Evolutionary conservation across 2,888 invertebrate species (phyloP).

Genomic region (Nycteola revayana): DNA sequence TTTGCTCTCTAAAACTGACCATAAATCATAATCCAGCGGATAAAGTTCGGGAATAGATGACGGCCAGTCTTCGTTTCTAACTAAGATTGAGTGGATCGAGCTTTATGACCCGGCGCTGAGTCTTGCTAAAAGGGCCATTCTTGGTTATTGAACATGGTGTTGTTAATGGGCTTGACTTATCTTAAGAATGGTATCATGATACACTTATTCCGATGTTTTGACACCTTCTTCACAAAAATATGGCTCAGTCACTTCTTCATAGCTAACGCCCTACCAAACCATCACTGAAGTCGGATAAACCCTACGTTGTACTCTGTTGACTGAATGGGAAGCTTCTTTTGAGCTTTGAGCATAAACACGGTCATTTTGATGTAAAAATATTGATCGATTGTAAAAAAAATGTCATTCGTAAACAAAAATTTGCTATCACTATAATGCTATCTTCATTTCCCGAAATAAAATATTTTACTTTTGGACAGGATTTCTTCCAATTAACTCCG

Average conservation of each 20-base stretch:
- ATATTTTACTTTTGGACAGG: too few relatives aligned
- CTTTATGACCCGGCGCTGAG: conserved; percentile 5
- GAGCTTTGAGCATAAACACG: conserved; percentile 3
- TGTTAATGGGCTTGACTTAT: not conserved
- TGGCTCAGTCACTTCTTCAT: conserved; percentile 8
- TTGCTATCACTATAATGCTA: conserved; percentile 1
- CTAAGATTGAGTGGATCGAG: conserved; percentile 15
- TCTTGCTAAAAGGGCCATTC: conserved; percentile 2
- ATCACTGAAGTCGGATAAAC: conserved; percentile 18
- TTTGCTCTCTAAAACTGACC: conserved; percentile 10
- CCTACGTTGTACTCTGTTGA: conserved; percentile 14
- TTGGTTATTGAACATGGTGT: conserved; percentile 3
- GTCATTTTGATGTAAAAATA: not conserved
- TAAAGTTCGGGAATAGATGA: conserved; percentile 1
- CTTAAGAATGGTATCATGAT: conserved; percentile 2
- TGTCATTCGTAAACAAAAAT: conserved; percentile 1
- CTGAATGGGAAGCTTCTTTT: conserved; percentile 18
- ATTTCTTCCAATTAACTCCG: too few relatives aligned
- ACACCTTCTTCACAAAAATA: conserved; percentile 9
- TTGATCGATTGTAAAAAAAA: conserved; percentile 1
- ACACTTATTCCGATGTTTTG: not conserved
- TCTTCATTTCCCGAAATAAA: too few relatives aligned
- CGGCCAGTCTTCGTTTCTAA: conserved; percentile 16
- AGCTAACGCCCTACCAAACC: conserved; percentile 18
- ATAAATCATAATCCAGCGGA: conserved; percentile 9